Evolutionary conservation across 2,113 vertebrate species (phyloP), one percentile per base, ranked within the genome.

Genomic region (Pyxicephalus adspersus): DNA sequence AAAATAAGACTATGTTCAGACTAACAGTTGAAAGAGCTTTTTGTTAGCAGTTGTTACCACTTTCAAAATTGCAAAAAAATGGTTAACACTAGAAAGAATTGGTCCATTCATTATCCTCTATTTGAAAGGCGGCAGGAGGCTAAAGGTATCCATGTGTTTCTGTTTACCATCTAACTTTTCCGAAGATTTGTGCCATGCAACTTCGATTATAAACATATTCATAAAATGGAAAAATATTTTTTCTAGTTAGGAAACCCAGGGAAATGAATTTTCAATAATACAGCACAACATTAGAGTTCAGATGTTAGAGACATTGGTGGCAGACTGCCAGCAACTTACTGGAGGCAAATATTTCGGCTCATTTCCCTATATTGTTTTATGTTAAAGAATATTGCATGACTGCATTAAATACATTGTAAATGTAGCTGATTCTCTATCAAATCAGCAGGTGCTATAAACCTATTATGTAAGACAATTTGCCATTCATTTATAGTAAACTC

Each of bases 241-340:
- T 55, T 55, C 23, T 55, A 66, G 76, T 66, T 52, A 57, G 61
- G 25, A 77, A 77, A 57, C 63, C 20, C 26, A 31, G n/a, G 66
- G 19, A 77, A 77, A 77, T 55, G 13, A 16, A n/a, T 77, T 77
- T 77, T 77, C 50, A 77, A 66, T 77, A 55, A 66, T 34, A n/a
- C 31, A 23, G 60, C 58, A 76, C 64, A 76, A 63, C 38, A 76
- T 64, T 76, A 76, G 17, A 64, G 23, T 29, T 25, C 60, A 54
- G 22, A 54, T 26, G 7, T 19, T 2, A 34, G 60, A 76, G 63
- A 22, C 26, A 55, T 23, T n/a, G 26, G n/a, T 77, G 76, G 76
- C 76, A 64, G 63, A 28, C 26, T 77, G 76, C 76, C 76, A 65
- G 63, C 23, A 50, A n/a, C 45, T 66, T 55, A 64, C 61, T 34